phyloP scores from a whole-genome alignment of 2,888 invertebrate species.

The Brachylomia viminalis region DNA sequence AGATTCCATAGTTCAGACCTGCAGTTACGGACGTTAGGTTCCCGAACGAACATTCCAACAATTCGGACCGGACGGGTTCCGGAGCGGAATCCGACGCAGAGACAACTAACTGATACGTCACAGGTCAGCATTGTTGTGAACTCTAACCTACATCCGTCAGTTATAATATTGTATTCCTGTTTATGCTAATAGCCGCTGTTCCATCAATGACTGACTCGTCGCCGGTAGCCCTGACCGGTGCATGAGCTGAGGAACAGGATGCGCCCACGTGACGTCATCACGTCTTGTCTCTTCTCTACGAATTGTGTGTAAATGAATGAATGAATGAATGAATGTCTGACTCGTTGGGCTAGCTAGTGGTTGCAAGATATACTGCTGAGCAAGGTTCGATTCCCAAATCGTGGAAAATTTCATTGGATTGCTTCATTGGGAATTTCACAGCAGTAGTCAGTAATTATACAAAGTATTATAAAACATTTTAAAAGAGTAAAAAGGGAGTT shows the following conservation, averaged over 20 bases:
- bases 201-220: constrained; percentile 44
- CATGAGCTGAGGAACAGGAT: constrained; percentile 44
- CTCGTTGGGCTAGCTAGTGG: background rate
- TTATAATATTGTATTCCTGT: constrained; percentile 35
- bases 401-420: background rate
- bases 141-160: constrained; percentile 22
- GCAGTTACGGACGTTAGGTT: background rate
- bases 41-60: background rate
- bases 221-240: constrained; percentile 1
- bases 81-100: background rate
- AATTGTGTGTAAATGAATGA: background rate
- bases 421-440: background rate
- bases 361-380: background rate
- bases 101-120: background rate
- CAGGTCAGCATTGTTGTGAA: background rate
- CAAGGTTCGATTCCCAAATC: background rate
- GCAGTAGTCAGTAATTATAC: background rate
- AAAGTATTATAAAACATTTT: no score
- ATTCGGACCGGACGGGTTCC: background rate
- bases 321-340: background rate
- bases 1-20: background rate
- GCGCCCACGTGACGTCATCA: constrained; percentile 22
- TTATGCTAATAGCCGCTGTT: background rate
- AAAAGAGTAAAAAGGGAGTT: background rate
- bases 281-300: constrained; percentile 3